Conservation (phyloP, 2,888 invertebrate genomes). For the Steromphala cineraria region DNA sequence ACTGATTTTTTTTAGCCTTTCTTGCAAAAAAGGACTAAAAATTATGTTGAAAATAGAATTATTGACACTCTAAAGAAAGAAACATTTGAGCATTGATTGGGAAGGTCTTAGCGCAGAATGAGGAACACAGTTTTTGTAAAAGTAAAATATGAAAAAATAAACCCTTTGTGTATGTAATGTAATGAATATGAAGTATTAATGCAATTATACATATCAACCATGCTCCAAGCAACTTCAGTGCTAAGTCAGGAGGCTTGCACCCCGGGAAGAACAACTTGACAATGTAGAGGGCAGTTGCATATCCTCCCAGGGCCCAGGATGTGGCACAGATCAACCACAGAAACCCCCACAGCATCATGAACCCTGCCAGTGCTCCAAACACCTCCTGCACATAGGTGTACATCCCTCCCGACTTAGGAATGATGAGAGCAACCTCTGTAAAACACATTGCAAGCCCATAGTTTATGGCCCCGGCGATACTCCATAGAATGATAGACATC, state of each 20-base stretch:
- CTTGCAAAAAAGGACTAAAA: too few species aligned
- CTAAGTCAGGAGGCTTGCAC: constrained; percentile 41
- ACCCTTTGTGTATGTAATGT: too few species aligned
- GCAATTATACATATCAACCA: constrained; percentile 44
- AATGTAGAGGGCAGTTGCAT: constrained; percentile 49
- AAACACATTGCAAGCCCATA: constrained; percentile 47
- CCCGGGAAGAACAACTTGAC: constrained; percentile 45
- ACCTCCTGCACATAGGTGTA: constrained; percentile 50
- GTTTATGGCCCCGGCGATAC: constrained; percentile 49
- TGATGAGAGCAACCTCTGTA: constrained; percentile 46
- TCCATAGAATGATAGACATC: constrained; percentile 46
- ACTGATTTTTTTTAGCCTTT: too few species aligned
- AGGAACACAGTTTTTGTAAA: too few species aligned
- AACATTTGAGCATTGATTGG: too few species aligned
- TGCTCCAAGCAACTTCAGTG: constrained; percentile 47
- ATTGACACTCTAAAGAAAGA: too few species aligned
- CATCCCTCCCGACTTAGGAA: constrained; percentile 54
- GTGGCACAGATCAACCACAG: constrained; percentile 47
- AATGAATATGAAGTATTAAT: too few species aligned
- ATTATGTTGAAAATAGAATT: too few species aligned
- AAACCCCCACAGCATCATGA: constrained; percentile 57
- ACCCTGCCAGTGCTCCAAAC: constrained; percentile 48
- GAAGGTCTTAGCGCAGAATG: too few species aligned
- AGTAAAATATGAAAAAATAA: too few species aligned
- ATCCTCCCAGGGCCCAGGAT: constrained; percentile 47